phyloP scores from a whole-genome alignment of 2,888 invertebrate species.

The Cantharis lateralis region DNA sequence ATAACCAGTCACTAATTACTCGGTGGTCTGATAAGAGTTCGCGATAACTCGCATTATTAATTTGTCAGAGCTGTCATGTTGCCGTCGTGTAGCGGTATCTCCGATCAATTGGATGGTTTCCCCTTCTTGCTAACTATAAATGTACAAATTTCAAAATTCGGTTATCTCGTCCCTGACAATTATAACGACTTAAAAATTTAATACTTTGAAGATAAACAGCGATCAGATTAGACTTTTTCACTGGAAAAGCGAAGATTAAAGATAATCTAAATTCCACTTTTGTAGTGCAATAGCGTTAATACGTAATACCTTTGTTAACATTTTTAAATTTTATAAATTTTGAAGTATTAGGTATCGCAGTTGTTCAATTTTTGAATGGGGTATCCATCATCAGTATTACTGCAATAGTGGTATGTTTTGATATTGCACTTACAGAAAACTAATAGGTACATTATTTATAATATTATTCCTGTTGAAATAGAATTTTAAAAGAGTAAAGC shows the following conservation, averaged over 20 bases:
- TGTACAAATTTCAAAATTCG: background rate
- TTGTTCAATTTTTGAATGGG: too few species aligned
- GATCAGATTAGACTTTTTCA: background rate
- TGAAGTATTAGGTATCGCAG: too few species aligned
- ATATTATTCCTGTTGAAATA: background rate
- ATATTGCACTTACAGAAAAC: too few species aligned
- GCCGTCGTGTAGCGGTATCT: constrained; percentile 41
- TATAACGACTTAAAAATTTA: background rate
- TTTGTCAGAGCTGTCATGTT: constrained; percentile 45
- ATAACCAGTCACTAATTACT: constrained; percentile 39
- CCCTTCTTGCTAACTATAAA: constrained; percentile 14
- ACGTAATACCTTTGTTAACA: too few species aligned
- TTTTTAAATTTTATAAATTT: too few species aligned
- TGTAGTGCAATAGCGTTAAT: background rate
- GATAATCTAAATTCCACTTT: background rate
- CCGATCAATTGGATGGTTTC: constrained; percentile 34
- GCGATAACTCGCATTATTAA: constrained; percentile 44
- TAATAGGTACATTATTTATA: background rate
- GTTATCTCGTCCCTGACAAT: background rate
- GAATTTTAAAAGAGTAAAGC: background rate
- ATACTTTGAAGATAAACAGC: background rate
- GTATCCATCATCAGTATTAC: too few species aligned
- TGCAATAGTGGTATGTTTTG: too few species aligned
- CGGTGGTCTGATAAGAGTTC: constrained; percentile 39
- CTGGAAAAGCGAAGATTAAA: background rate